Evolutionary conservation across 1,140 invertebrate genomes (phyloP).

Genomic region (Radopholus similis): DNA sequence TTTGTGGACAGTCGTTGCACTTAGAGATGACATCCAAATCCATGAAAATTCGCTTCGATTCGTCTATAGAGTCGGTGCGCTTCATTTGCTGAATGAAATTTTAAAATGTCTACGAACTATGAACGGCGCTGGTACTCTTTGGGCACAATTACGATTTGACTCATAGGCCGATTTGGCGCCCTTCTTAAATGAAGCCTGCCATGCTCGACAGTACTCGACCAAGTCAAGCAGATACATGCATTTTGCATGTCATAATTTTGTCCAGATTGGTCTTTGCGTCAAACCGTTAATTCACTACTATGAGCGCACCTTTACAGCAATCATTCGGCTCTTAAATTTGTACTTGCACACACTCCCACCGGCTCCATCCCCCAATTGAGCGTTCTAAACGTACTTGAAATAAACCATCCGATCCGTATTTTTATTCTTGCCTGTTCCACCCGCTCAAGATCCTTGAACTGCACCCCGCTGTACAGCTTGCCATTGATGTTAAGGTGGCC

Average conservation of each 20-base stretch:
- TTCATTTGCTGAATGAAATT: constrained; percentile 80
- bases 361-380: constrained; percentile 29
- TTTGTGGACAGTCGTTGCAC: constrained; percentile 91
- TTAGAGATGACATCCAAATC: constrained; percentile 94
- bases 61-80: constrained; percentile 87
- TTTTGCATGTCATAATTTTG: not conserved
- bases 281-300: not conserved
- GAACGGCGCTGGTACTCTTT: not conserved
- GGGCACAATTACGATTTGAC: not conserved
- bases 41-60: constrained; percentile 96
- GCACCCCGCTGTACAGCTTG: constrained; percentile 24
- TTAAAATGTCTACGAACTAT: constrained; percentile 16
- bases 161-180: too few species aligned
- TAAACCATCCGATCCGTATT: not conserved
- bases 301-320: constrained; percentile 40
- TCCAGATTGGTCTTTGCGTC: not conserved
- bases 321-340: constrained; percentile 19
- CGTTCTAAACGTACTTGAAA: constrained; percentile 9
- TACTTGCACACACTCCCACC: constrained; percentile 34
- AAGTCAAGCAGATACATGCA: not conserved
- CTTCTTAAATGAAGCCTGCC: too few species aligned
- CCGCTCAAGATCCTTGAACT: constrained; percentile 18
- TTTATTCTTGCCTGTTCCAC: not conserved
- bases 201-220: too few species aligned
- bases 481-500: constrained; percentile 34